A percentile compares a stretch with the other conserved stretches of the same genome.
phyloP scores from a whole-genome alignment of 2,888 invertebrate species.

The Hyalella azteca region DNA sequence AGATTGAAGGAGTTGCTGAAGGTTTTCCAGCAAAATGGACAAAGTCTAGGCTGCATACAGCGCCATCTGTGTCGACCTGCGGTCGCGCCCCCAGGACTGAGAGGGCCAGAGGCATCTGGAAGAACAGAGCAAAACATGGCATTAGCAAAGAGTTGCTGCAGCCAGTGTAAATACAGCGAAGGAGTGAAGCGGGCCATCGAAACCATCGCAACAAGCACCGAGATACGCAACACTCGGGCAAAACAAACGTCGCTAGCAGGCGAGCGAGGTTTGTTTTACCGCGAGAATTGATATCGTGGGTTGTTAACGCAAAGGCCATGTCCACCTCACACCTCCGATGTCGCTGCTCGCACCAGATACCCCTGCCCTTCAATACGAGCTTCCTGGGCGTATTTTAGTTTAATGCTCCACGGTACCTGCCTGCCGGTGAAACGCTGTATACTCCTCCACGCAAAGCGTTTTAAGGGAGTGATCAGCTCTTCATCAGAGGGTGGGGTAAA shows the following conservation, averaged over 20 bases:
- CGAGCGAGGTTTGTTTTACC: neutral
- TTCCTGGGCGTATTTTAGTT: no score
- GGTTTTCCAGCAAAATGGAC: slow-evolving; percentile 62
- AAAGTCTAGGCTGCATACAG: slow-evolving; percentile 63
- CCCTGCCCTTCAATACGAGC: slow-evolving; percentile 29
- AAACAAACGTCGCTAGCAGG: neutral
- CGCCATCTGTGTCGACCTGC: slow-evolving; percentile 60
- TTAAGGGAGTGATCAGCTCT: no score
- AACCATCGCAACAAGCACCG: neutral
- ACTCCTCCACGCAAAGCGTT: no score
- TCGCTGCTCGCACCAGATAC: slow-evolving; percentile 31
- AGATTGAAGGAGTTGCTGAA: slow-evolving; percentile 63
- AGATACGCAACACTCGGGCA: neutral
- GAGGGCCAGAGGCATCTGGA: slow-evolving; percentile 57
- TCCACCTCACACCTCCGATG: slow-evolving; percentile 15
- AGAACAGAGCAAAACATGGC: slow-evolving; percentile 55
- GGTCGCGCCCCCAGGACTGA: slow-evolving; percentile 5
- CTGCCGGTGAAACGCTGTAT: no score
- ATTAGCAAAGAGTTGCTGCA: slow-evolving; percentile 41
- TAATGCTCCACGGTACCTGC: no score
- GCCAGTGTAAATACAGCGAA: slow-evolving; percentile 26
- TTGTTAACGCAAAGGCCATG: neutral
- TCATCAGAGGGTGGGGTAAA: no score
- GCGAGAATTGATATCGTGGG: neutral
- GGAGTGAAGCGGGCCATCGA: neutral